Conservation (phyloP, 2,888 invertebrate species). For the Drosophila basisetae region DNA sequence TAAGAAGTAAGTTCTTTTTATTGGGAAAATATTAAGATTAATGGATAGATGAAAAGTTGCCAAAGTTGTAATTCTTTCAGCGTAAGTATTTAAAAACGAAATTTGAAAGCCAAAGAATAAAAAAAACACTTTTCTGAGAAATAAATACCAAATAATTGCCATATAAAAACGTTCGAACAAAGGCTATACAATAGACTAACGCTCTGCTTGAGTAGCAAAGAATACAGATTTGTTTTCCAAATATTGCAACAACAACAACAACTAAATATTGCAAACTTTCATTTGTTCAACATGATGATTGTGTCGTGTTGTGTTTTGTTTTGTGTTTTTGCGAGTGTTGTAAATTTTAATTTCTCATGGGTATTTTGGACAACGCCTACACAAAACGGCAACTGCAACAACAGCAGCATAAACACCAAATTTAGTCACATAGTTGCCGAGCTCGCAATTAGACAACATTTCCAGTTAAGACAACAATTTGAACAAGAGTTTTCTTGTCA, state of each 20-base stretch:
- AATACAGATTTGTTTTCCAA: not conserved
- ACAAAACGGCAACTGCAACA: not conserved
- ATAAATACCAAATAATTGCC: not conserved
- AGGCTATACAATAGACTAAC: not conserved
- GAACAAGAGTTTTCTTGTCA: slow-evolving; percentile 31
- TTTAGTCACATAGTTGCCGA: slow-evolving; percentile 16
- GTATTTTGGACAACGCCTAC: slow-evolving; percentile 30
- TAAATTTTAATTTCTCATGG: slow-evolving; percentile 42
- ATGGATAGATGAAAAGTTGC: not conserved
- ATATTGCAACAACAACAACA: slow-evolving; percentile 1
- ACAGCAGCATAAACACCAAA: slow-evolving; percentile 17
- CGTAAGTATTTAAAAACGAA: not conserved
- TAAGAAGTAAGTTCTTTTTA: not conserved
- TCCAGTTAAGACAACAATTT: slow-evolving; percentile 48
- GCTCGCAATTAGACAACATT: slow-evolving; percentile 63
- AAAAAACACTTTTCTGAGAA: not conserved
- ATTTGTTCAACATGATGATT: slow-evolving; percentile 30
- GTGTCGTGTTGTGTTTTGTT: slow-evolving; percentile 5
- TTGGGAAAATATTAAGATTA: not conserved
- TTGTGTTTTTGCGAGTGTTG: slow-evolving; percentile 6
- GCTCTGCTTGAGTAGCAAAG: not conserved
- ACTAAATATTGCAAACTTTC: slow-evolving; percentile 17
- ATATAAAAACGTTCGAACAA: not conserved
- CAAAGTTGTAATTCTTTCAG: not conserved
- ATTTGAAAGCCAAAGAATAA: not conserved